Evolutionary conservation across 2,113 vertebrate genomes (phyloP).

Genomic region (Zootoca vivipara): DNA sequence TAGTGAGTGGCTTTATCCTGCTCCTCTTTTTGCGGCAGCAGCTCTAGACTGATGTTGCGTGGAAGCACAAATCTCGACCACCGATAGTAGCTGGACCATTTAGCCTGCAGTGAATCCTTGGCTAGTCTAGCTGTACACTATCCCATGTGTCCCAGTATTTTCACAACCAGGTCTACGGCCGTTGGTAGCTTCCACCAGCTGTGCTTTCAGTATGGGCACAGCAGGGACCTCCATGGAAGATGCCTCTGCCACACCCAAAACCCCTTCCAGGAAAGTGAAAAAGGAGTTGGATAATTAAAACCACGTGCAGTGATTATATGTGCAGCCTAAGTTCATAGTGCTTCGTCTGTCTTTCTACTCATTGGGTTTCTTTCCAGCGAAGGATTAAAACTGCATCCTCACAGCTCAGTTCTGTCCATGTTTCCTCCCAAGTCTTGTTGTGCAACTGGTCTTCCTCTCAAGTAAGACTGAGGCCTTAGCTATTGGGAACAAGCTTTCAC

Average conservation of each 20-base stretch:
- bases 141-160: no score
- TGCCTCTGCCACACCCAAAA: background rate
- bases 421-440: background rate
- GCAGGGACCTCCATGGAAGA: no score
- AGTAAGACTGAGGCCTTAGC: background rate
- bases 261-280: background rate
- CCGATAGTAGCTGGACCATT: no score
- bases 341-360: background rate
- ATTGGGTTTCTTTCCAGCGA: background rate
- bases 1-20: no score
- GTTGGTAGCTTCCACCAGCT: no score
- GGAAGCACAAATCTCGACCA: no score
- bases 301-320: background rate
- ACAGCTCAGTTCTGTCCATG: background rate
- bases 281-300: background rate
- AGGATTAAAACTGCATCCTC: background rate
- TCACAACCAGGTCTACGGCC: no score
- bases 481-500: background rate
- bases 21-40: no score
- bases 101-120: no score
- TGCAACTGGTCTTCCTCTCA: background rate
- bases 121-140: no score
- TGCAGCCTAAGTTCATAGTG: background rate
- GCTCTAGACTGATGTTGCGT: no score
- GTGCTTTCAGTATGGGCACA: no score